A percentile compares a stretch with the other conserved stretches of the same genome.
Conservation (phyloP, 2,113 vertebrate species). For the Oncorhynchus tshawytscha region DNA sequence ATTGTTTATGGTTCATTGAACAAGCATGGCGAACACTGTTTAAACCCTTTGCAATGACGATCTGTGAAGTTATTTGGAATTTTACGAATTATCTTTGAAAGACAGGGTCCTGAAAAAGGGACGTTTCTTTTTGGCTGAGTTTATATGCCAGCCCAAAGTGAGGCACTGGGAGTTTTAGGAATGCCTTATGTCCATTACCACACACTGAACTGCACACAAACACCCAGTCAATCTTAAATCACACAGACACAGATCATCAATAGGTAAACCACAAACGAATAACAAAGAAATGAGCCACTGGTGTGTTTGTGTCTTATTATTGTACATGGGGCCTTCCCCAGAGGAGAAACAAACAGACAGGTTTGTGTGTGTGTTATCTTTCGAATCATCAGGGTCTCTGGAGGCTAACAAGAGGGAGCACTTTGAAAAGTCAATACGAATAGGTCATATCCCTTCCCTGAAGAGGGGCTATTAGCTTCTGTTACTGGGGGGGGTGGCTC, state of each 20-base stretch:
- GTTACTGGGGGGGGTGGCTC: background rate
- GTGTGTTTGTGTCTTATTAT: slow-evolving; percentile 32
- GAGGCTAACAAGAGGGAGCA: slow-evolving; percentile 44
- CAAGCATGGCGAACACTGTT: no score
- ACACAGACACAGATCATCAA: background rate
- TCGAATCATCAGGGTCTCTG: slow-evolving; percentile 48
- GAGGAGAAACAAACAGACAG: slow-evolving; percentile 28
- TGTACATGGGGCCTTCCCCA: background rate
- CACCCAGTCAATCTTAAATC: slow-evolving; percentile 13
- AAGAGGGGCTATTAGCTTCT: slow-evolving; percentile 38
- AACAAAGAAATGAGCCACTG: slow-evolving; percentile 1
- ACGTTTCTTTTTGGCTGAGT: no score
- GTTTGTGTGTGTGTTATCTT: slow-evolving; percentile 39
- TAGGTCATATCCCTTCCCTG: slow-evolving; percentile 51
- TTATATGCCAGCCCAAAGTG: slow-evolving; percentile 26
- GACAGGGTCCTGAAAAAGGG: no score
- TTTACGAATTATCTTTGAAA: no score
- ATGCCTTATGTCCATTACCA: slow-evolving; percentile 18
- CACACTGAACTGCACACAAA: background rate
- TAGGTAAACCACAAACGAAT: background rate
- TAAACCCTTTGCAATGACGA: no score
- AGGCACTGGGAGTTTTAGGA: slow-evolving; percentile 31
- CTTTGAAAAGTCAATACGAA: slow-evolving; percentile 33
- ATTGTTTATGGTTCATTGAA: no score
- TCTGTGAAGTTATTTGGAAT: no score